Conservation (phyloP, 2,113 vertebrate genomes). For the Daboia siamensis region DNA sequence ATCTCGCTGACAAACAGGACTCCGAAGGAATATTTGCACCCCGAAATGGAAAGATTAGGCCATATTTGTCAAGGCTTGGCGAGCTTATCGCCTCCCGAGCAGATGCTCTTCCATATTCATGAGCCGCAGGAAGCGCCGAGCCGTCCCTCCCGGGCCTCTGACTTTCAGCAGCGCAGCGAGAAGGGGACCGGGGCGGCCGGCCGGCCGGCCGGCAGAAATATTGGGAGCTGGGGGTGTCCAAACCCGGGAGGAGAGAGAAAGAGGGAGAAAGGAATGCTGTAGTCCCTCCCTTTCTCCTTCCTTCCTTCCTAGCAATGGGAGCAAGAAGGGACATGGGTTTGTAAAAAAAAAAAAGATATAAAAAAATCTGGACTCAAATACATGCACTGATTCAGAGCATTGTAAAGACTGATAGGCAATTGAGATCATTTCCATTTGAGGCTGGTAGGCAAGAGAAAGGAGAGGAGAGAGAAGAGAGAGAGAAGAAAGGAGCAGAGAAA, state of each 20-base stretch:
- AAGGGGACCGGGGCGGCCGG: conserved; percentile 22
- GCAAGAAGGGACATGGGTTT: too few species aligned
- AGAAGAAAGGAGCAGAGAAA: too few species aligned
- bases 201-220: not conserved
- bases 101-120: conserved; percentile 99
- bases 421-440: too few species aligned
- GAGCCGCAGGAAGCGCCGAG: conserved; percentile 81
- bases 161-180: conserved; percentile 71
- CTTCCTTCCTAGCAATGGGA: too few species aligned
- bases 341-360: too few species aligned
- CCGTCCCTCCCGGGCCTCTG: conserved; percentile 76
- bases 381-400: too few species aligned
- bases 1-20: conserved; percentile 99
- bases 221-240: not conserved
- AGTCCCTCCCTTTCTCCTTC: not conserved
- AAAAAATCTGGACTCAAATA: too few species aligned
- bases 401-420: too few species aligned
- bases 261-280: not conserved
- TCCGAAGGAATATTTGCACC: conserved; percentile 99
- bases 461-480: too few species aligned
- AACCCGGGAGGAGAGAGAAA: not conserved
- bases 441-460: too few species aligned
- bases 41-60: conserved; percentile 99
- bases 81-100: conserved; percentile 87
- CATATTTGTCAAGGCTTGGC: conserved; percentile 99